Evolutionary conservation across 1,140 invertebrate genomes (phyloP).

Genomic region (Atta colombica): DNA sequence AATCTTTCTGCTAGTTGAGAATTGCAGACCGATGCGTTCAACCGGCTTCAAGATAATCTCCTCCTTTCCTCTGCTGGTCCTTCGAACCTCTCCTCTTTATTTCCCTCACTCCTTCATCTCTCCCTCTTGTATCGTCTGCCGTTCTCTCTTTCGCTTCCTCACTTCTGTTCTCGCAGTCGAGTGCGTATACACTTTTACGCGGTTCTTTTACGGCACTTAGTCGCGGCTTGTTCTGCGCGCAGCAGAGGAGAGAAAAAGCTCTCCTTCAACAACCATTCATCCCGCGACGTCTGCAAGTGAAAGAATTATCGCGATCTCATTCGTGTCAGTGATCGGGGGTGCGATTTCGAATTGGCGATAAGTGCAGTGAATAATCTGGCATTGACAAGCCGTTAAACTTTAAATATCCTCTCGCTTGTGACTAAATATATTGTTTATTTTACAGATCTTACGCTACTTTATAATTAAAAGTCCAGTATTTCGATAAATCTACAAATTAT

Average conservation of each 20-base stretch:
- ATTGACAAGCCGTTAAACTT: slow-evolving; percentile 25
- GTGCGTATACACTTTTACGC: slow-evolving; percentile 70
- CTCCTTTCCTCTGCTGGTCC: slow-evolving; percentile 23
- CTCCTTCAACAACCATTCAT: slow-evolving; percentile 60
- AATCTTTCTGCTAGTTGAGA: slow-evolving; percentile 50
- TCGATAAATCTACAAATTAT: background rate
- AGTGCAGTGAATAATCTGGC: slow-evolving; percentile 31
- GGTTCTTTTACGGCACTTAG: slow-evolving; percentile 74
- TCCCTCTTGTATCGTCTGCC: slow-evolving; percentile 19
- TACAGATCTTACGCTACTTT: background rate
- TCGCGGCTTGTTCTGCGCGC: slow-evolving; percentile 67
- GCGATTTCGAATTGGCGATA: slow-evolving; percentile 13
- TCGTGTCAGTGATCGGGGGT: slow-evolving; percentile 32
- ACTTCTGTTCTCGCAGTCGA: slow-evolving; percentile 48
- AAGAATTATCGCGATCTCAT: slow-evolving; percentile 47
- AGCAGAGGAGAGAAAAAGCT: slow-evolving; percentile 59
- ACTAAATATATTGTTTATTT: background rate
- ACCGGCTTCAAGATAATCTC: slow-evolving; percentile 62
- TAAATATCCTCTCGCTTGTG: background rate
- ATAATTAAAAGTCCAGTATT: slow-evolving; percentile 13
- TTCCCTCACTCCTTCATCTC: slow-evolving; percentile 31
- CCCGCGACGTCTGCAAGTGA: slow-evolving; percentile 64
- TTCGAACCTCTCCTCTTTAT: slow-evolving; percentile 17
- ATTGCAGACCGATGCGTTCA: slow-evolving; percentile 47
- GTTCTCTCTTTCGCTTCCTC: slow-evolving; percentile 53